Conservation (phyloP, 2,113 vertebrate genomes). For the Natator depressus region DNA sequence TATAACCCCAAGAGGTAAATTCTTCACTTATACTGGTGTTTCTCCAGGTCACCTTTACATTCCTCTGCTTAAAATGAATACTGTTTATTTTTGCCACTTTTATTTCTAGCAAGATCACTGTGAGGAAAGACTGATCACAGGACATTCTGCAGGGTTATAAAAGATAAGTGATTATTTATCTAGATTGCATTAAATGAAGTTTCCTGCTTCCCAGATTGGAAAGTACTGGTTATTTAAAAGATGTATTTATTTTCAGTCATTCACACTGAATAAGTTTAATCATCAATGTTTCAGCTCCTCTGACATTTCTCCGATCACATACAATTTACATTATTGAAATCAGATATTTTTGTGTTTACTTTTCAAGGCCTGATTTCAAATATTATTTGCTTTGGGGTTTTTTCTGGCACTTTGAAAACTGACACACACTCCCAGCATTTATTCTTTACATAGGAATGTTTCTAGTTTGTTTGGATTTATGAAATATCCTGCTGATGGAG, state of each 20-base stretch:
- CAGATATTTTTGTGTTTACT: neutral
- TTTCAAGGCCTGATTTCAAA: conserved; percentile 19
- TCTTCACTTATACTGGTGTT: neutral
- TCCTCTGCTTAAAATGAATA: neutral
- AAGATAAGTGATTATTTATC: neutral
- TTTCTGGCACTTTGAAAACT: neutral
- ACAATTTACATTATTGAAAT: neutral
- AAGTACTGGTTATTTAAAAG: conserved; percentile 6
- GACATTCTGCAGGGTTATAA: neutral
- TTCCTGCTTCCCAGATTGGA: neutral
- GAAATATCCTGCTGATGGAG: neutral
- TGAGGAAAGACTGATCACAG: neutral
- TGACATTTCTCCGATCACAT: neutral
- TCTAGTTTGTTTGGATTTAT: neutral
- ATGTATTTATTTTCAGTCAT: neutral
- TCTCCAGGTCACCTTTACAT: neutral
- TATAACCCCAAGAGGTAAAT: neutral
- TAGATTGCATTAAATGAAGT: neutral
- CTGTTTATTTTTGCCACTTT: neutral
- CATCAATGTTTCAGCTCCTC: rapidly evolving
- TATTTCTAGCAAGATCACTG: neutral
- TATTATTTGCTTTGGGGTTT: neutral
- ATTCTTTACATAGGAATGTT: neutral
- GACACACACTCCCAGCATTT: neutral
- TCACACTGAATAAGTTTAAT: conserved; percentile 4